Evolutionary conservation across 2,797 vertebrate genomes (phyloP), one percentile per base, ranked within the genome.

Genomic region (Alosa sapidissima): DNA sequence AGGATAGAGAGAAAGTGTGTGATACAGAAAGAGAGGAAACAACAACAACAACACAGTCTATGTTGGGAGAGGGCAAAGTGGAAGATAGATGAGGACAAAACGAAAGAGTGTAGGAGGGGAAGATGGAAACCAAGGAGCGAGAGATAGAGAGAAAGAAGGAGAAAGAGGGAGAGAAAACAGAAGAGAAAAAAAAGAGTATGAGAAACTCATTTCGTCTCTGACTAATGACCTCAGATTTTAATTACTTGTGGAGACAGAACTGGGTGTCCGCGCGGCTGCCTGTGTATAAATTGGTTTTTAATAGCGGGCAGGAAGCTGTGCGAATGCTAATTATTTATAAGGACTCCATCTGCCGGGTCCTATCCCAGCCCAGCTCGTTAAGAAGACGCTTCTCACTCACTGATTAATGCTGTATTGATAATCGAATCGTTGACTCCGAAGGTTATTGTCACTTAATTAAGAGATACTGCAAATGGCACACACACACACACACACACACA

Each of bases 261-360:
- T 36, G 65, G 65, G 65, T 16, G 65, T 41, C 65, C 65, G 13
- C 6, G 65, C 24, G 36, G 65, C 24, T 36, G 65, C 65, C 65
- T 33, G 28, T 72, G 84, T 85, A 84, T 81, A 89, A 87, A 90
- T 89, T 84, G 81, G 51, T 87, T 90, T 90, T 90, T 89, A 90
- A 90, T 89, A 82, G 88, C 19, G 75, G 83, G n/a, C 82, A 84
- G 60, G 78, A 87, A 86, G 87, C 60, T 88, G 62, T 85, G 62
- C 84, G 85, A 84, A 60, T 87, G 81, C 88, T 89, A 90, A 87
- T 90, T 88, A 88, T 87, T 45, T 85, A 88, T 33, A 83, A 81
- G 68, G 33, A 85, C 87, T 84, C 58, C 1, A 41, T 86, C 24
- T 28, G 33, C 65, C 11, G 28, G 65, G 28, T 9, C 10, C 4